These are phyloP conservation scores for Chionomys nivalis DNA, from an alignment of 2,113 vertebrate genomes.

Conservation along the genomic window DNA sequence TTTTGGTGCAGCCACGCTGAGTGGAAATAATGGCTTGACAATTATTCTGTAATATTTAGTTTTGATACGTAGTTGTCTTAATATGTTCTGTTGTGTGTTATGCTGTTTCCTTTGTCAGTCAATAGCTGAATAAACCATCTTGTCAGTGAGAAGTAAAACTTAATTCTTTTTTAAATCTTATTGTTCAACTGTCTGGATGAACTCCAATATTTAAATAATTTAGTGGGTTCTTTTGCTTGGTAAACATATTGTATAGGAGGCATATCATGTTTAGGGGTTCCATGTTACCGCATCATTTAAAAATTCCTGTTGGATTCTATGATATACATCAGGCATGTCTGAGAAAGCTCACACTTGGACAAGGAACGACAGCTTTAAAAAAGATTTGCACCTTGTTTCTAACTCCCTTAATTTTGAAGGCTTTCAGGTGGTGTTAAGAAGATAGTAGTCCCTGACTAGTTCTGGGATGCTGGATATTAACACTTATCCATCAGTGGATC, in stretches of 20 bases:
- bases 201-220: not conserved
- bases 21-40: accelerated
- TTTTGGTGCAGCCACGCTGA: accelerated
- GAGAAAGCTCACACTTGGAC: not conserved
- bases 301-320: not conserved
- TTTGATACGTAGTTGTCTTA: not conserved
- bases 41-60: not conserved
- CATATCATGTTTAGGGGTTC: not conserved
- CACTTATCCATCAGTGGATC: not conserved
- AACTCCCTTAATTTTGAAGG: not conserved
- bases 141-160: not conserved
- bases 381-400: not conserved
- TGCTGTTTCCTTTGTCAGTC: not conserved
- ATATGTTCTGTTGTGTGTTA: not conserved
- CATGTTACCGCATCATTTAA: not conserved
- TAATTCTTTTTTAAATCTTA: not conserved
- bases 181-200: not conserved
- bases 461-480: not conserved
- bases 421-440: not conserved
- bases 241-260: not conserved
- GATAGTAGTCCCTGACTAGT: accelerated
- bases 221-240: not conserved
- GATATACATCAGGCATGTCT: not conserved
- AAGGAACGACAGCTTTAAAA: not conserved
- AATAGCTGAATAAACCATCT: not conserved